Conservation (phyloP, 2,888 invertebrate genomes). For the Deilephila porcellus region DNA sequence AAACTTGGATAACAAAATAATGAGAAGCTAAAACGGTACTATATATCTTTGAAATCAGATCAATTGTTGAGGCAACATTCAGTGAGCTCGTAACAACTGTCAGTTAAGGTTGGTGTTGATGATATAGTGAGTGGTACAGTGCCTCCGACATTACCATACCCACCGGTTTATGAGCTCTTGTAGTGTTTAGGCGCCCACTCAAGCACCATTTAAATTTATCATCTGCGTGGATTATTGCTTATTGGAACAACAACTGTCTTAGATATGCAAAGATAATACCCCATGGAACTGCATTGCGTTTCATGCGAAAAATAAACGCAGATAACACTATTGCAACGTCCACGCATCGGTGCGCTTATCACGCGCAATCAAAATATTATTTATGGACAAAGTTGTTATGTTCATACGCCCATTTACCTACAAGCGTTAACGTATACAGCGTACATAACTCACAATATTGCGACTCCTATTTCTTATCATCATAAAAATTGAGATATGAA, state of each 20-base stretch:
- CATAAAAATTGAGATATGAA: neutral
- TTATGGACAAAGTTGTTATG: conserved; percentile 5
- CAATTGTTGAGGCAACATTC: conserved; percentile 47
- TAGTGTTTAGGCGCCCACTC: conserved; percentile 83
- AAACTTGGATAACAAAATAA: neutral
- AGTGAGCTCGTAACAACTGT: conserved; percentile 61
- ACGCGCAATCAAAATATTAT: conserved; percentile 18
- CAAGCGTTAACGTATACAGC: neutral
- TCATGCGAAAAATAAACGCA: conserved; percentile 22
- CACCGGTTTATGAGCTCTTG: conserved; percentile 79
- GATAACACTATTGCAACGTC: conserved; percentile 38
- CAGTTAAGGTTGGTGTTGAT: conserved; percentile 59
- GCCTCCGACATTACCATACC: conserved; percentile 77
- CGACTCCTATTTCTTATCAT: neutral
- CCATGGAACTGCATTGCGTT: conserved; percentile 42
- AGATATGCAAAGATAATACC: conserved; percentile 68
- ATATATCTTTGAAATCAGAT: conserved; percentile 25
- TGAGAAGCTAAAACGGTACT: neutral
- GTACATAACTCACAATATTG: neutral
- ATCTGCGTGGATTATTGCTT: conserved; percentile 77
- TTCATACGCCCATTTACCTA: neutral
- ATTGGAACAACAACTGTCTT: conserved; percentile 73
- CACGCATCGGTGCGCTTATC: conserved; percentile 36
- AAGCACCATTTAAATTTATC: conserved; percentile 78
- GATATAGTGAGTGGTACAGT: conserved; percentile 66